Conservation (phyloP, 30 jellyfish, hydroid and myxozoan genomes). For the Nemopilema nomurai region DNA sequence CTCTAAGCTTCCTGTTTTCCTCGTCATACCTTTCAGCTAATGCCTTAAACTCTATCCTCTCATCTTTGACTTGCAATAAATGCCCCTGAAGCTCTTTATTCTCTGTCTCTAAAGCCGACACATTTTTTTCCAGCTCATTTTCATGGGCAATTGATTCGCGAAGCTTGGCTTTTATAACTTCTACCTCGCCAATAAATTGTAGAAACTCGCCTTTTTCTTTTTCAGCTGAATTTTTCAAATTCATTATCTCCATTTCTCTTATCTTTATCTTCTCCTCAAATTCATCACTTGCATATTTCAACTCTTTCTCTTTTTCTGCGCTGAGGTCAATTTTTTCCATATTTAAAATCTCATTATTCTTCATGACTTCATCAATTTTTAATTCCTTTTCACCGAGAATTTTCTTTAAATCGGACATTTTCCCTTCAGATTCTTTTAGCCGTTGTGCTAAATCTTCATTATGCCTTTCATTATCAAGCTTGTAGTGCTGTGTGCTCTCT, state of each 20-base stretch:
- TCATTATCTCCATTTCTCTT: slow-evolving; percentile 20
- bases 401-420: not conserved
- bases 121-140: not conserved
- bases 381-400: not conserved
- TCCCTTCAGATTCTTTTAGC: slow-evolving; percentile 9
- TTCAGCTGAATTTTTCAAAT: slow-evolving; percentile 37
- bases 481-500: not conserved
- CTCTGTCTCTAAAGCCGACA: slow-evolving; percentile 11
- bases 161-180: slow-evolving; percentile 7
- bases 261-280: slow-evolving; percentile 15
- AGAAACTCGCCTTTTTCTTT: slow-evolving; percentile 32
- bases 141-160: slow-evolving; percentile 8
- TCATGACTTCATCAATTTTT: not conserved
- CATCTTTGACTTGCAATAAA: not conserved
- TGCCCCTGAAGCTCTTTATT: slow-evolving; percentile 6
- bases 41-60: not conserved
- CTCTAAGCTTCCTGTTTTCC: slow-evolving; percentile 11
- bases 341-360: slow-evolving; percentile 2
- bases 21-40: not conserved
- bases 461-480: not conserved
- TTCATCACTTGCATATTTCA: slow-evolving; percentile 5
- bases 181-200: slow-evolving; percentile 28
- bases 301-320: slow-evolving; percentile 2
- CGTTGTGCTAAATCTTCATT: slow-evolving; percentile 20
- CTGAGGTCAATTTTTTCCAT: slow-evolving; percentile 16